Base-by-base conservation (phyloP, 2,113 vertebrate species). In the Bostrychus sinensis region DNA sequence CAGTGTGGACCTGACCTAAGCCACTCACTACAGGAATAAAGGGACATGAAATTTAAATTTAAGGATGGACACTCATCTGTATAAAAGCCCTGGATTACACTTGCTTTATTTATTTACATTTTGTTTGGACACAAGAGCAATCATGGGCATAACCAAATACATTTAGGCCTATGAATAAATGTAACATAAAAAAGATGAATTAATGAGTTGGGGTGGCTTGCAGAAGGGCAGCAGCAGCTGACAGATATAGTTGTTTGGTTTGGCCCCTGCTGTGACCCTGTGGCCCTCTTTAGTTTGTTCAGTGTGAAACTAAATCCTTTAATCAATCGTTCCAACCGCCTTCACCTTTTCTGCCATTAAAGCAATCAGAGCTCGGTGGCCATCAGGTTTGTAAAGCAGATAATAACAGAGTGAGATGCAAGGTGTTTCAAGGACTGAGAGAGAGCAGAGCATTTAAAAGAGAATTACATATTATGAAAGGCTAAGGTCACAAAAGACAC, bases 231-330 rank as follows among this genome's bases (percentile, higher is more conserved):
- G 63, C 38, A 50, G 12, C 26, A 17, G 56, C 45, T 84, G 84
- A 86, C 71, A 87, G 73, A 56, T 87, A 79, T 80, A 78, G 87
- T 88, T 89, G 86, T 91, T 88, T 87, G 72, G 56, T 62, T 81
- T 78, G 85, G 82, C 81, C 86, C 60, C 73, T 74, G 80, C 70
- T 73, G 60, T 70, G 85, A 88, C 86, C 80, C 67, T 72, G 78
- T 70, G 72, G 79, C 66, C 71, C 63, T 72, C 69, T 81, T 64
- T 56, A 74, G 82, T 83, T 88, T 84, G 86, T 89, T 85, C 86
- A 83, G 83, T 45, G 78, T 85, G 86, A 87, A 88, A 89, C 82
- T 71, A 91, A 87, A 92, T 87, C 88, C 84, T 72, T 79, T 78
- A 82, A 92, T 91, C 86, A 88, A 91, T 90, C 77, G 77, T 73